Evolutionary conservation across 1,140 invertebrate species (phyloP), one percentile per base, ranked within the genome.

Genomic region (Scylla paramamosain): DNA sequence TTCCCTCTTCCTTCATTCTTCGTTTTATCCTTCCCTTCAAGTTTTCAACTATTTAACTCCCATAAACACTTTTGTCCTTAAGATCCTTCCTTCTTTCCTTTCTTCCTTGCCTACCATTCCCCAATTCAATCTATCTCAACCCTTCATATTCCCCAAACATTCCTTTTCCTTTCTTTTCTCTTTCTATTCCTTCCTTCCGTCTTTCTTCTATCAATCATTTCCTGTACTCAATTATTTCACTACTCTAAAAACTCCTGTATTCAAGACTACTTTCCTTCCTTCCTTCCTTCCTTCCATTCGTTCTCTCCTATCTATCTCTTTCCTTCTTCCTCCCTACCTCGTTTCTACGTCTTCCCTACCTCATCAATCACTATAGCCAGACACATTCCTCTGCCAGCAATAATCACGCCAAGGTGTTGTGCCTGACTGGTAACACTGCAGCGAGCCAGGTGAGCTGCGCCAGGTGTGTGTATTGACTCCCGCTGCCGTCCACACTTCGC

Each of bases 321-420:
- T 67, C 59, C 59, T 67, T 67, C 59, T 16, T 25, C 7, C 59
- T 67, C 20, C 59, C 59, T 25, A 3, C 59, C 20, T 14, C 20
- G 10, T 67, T 25, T 25, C 14, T 52, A 6, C 48, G 48, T 52
- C 48, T 52, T 52, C 48, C 48, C 48, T 20, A 59, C 52, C 52
- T 59, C 12, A 16, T 20, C 67, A 25, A 77, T 0, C 67, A n/a
- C n/a, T 77, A 77, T 77, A 20, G 20, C 67, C 67, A 77, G 67
- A n/a, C 67, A 77, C 67, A 77, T 77, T 77, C 67, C 67, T 77
- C 67, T 77, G 67, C 6, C 67, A n/a, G 67, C 67, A 77, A 77
- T 77, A n/a, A 77, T 77, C 67, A 77, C 20, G 67, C 20, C 1
- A 77, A 77, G 67, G 67, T 77, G 67, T 25, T 77, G 20, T 1